Base-by-base conservation (phyloP, 2,113 vertebrate genomes). In the Vimba vimba region DNA sequence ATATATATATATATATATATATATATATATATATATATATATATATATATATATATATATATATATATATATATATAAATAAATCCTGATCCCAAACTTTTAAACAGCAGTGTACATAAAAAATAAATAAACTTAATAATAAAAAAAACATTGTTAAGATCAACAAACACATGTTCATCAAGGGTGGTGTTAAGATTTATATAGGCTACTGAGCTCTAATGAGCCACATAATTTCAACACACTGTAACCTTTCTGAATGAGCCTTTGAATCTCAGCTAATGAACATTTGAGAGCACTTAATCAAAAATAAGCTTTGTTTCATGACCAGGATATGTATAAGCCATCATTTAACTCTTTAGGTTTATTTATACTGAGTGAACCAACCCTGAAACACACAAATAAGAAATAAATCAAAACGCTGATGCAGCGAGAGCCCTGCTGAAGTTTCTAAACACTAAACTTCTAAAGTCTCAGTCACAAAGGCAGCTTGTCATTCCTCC, bases 361-460 rank as follows among this genome's bases (percentile, higher is more conserved):
- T 82, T 88, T 88, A 86, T 87, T 87, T 85, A 83, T 76, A 85
- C 66, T 77, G 79, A 23, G 74, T 68, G 33, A 85, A 78, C 62
- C 62, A 90, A 89, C 59, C 68, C 52, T 86, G 60, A 87, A 86
- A 59, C 50, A 83, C 33, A 71, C 85, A 71, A 86, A 85, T 78
- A 80, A 50, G 73, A 87, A 60, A 78, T 73, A 87, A 78, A 80
- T 62, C 71, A 82, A 50, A 12, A 13, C 0, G n/a, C 74, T 79
- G 60, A 43, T 43, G 36, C 36, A 71, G 68, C 6, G 7, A 76
- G 15, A 76, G 45, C 50, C 45, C 33, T 15, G 27, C 23, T 64
- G 39, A 78, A 85, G 66, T 64, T 74, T 60, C 25, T 50, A 57
- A 57, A 57, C 55, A 57, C 19, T 57, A 8, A 57, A 57, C 55